These are phyloP conservation scores for Chymomyza amoena DNA, from an alignment of 2,888 invertebrate species.

Conservation along the genomic window DNA sequence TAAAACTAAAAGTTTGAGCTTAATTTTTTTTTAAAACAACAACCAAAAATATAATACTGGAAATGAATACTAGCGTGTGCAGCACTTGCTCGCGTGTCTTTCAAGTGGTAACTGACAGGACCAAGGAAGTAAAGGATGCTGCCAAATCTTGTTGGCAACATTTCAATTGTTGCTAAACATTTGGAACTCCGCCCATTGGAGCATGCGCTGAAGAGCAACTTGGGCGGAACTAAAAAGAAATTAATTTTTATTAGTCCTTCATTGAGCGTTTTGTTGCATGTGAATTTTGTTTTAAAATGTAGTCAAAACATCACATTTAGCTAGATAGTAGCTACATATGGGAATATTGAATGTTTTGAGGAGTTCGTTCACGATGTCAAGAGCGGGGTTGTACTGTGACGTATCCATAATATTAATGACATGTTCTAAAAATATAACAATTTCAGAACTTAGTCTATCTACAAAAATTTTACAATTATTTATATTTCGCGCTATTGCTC, in stretches of 20 bases:
- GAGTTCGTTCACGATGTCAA: too few species aligned
- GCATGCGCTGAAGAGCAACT: slow-evolving; percentile 40
- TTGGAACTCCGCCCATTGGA: slow-evolving; percentile 36
- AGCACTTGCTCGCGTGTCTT: slow-evolving; percentile 43
- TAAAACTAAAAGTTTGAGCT: slow-evolving; percentile 1
- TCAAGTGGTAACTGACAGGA: slow-evolving; percentile 44
- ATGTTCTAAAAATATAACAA: too few species aligned
- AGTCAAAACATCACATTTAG: too few species aligned
- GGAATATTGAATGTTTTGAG: too few species aligned
- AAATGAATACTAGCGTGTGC: slow-evolving; percentile 43
- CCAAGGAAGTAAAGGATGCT: slow-evolving; percentile 22
- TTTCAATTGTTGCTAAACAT: slow-evolving; percentile 31
- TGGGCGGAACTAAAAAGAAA: slow-evolving; percentile 37
- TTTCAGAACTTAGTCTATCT: too few species aligned
- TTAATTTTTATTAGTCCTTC: not conserved
- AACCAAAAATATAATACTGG: slow-evolving; percentile 42
- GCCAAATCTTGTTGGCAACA: slow-evolving; percentile 41
- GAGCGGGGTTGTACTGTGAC: too few species aligned
- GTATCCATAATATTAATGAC: too few species aligned
- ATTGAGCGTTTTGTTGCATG: too few species aligned
- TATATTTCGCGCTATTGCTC: too few species aligned
- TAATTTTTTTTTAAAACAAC: slow-evolving; percentile 23
- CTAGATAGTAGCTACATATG: too few species aligned
- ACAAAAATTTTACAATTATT: too few species aligned
- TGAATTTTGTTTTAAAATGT: too few species aligned